phyloP scores from a whole-genome alignment of 1,140 invertebrate genomes.

The Subanguina moxae region DNA sequence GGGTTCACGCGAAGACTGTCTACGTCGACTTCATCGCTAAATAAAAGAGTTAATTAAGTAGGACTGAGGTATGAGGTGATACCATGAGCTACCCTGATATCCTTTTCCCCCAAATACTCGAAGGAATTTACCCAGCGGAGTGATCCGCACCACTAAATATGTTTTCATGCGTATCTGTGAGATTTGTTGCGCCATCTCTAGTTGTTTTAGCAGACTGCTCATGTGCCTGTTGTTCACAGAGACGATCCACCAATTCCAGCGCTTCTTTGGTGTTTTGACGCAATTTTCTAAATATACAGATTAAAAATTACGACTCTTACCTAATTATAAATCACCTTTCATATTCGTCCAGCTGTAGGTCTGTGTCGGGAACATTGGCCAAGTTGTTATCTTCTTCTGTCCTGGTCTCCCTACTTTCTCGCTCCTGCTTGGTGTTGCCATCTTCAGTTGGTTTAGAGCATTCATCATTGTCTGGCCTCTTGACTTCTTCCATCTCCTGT shows the following conservation, averaged over 20 bases:
- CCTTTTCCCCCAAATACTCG: background rate
- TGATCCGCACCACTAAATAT: background rate
- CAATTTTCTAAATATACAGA: background rate
- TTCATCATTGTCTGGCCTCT: background rate
- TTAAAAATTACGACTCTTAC: background rate
- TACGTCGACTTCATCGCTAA: conserved; percentile 3
- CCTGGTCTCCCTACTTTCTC: no score
- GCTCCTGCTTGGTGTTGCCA: background rate
- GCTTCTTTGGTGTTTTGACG: background rate
- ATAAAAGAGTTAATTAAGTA: background rate
- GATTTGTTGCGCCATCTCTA: background rate
- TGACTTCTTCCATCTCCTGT: background rate
- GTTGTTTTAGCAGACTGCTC: background rate
- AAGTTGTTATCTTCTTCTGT: no score
- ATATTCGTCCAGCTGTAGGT: conserved; percentile 1
- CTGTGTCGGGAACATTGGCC: background rate
- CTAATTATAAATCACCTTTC: background rate
- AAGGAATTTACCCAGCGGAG: background rate
- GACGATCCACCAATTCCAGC: background rate
- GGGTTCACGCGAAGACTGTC: conserved; percentile 4
- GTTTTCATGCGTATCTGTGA: background rate
- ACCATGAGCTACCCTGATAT: background rate
- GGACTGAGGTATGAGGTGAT: background rate
- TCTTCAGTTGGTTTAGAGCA: background rate
- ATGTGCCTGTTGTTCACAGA: background rate